phyloP scores from a whole-genome alignment of 2,888 invertebrate genomes.

The Patella pellucida region DNA sequence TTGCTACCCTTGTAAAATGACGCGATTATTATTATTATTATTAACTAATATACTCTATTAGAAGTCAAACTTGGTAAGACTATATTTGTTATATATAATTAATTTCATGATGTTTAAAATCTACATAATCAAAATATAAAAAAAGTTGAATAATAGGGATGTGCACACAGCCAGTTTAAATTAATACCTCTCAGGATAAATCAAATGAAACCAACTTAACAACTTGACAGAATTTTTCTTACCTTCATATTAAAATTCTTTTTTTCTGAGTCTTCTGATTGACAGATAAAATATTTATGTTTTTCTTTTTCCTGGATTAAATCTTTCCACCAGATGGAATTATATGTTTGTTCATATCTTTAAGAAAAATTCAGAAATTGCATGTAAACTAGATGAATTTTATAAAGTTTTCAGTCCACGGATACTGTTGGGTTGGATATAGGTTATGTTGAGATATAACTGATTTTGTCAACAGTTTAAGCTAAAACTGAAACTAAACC shows the following conservation, averaged over 20 bases:
- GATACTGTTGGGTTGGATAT: too few species aligned
- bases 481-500: too few species aligned
- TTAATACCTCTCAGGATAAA: background rate
- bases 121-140: too few species aligned
- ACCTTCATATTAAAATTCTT: constrained; percentile 63
- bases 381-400: background rate
- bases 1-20: too few species aligned
- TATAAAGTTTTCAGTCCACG: background rate
- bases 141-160: too few species aligned
- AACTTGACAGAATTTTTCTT: constrained; percentile 7
- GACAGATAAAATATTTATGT: constrained; percentile 80
- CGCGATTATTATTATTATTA: too few species aligned
- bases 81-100: too few species aligned
- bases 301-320: constrained; percentile 78
- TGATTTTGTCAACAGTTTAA: too few species aligned
- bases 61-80: background rate
- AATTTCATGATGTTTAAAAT: too few species aligned
- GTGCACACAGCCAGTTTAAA: background rate
- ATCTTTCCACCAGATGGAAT: constrained; percentile 86
- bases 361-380: constrained; percentile 63
- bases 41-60: too few species aligned
- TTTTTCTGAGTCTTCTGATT: constrained; percentile 69
- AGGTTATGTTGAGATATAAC: too few species aligned
- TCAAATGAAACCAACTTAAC: background rate
- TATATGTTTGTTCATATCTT: constrained; percentile 80